Conservation (phyloP, 2,113 vertebrate species). For the Saccopteryx leptura region DNA sequence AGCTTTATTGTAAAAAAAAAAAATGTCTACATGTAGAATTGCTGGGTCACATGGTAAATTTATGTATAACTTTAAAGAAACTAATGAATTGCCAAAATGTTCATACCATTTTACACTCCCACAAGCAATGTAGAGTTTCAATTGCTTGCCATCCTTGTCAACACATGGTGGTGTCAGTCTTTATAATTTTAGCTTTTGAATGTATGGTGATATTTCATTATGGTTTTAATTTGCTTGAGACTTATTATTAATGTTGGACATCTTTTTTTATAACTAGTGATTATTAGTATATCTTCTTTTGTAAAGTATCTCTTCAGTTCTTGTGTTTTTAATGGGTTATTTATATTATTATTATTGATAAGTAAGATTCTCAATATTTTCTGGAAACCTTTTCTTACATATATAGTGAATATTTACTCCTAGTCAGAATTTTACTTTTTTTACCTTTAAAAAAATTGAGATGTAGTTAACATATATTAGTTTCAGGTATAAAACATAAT, state of each 20-base stretch:
- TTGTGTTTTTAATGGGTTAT: neutral
- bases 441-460: neutral
- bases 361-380: neutral
- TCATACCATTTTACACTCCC: neutral
- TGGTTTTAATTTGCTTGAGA: no score
- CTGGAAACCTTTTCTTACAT: neutral
- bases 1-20: no score
- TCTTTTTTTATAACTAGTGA: neutral
- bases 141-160: neutral
- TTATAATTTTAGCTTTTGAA: neutral
- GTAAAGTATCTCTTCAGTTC: neutral
- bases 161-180: neutral
- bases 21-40: neutral
- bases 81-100: neutral
- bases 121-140: neutral
- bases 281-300: neutral
- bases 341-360: neutral
- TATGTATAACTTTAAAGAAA: neutral
- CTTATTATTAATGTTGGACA: neutral
- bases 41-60: neutral
- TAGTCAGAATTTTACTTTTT: neutral
- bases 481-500: neutral
- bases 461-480: neutral
- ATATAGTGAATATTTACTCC: neutral
- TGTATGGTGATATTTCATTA: neutral